phyloP scores from a whole-genome alignment of 37 sponge, comb jelly and placozoan genomes.

The Chondrosia reniformis region DNA sequence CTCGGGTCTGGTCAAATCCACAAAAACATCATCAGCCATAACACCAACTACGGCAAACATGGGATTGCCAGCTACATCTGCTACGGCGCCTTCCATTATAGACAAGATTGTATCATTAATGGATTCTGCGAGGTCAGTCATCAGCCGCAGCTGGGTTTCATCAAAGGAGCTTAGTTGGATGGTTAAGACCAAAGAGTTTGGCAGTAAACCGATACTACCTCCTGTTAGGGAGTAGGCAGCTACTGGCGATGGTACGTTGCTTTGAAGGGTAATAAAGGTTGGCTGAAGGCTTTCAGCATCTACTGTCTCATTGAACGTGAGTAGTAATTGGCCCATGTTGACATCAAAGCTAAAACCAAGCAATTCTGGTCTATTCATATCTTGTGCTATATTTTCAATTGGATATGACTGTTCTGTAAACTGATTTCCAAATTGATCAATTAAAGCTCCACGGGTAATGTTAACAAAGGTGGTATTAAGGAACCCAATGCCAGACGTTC shows the following conservation, averaged over 20 bases:
- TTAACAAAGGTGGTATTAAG: conserved; percentile 61
- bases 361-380: conserved; percentile 48
- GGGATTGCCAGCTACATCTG: conserved; percentile 61
- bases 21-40: conserved; percentile 45
- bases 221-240: conserved; percentile 10
- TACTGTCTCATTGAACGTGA: conserved; percentile 72
- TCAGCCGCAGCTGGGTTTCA: conserved; percentile 39
- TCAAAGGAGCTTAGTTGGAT: conserved; percentile 58
- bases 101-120: conserved; percentile 53
- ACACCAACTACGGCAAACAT: conserved; percentile 3
- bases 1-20: conserved; percentile 64
- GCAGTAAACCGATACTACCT: conserved; percentile 12
- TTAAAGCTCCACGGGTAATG: conserved; percentile 28
- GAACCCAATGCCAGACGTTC: conserved; percentile 39
- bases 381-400: conserved; percentile 28
- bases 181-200: conserved; percentile 25
- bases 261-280: conserved; percentile 36
- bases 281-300: conserved; percentile 39
- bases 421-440: conserved; percentile 62
- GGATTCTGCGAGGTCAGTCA: conserved; percentile 51
- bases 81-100: conserved; percentile 29
- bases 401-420: conserved; percentile 31
- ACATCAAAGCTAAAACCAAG: conserved; percentile 50
- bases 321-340: conserved; percentile 34
- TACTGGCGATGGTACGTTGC: background rate